phyloP scores from a whole-genome alignment of 2,888 invertebrate genomes.

The Eilema griseolum region DNA sequence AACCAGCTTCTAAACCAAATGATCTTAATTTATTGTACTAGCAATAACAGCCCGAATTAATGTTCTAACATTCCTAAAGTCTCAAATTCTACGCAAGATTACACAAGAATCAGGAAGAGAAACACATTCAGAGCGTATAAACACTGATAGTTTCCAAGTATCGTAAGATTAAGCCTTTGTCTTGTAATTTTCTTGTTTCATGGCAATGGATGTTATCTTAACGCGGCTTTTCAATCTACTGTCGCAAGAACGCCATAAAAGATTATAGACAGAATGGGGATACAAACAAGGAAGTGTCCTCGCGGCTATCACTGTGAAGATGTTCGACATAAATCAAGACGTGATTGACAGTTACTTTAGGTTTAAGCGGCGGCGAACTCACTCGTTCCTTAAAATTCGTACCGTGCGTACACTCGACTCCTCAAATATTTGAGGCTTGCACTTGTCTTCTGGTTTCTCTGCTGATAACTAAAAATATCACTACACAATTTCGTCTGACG shows the following conservation, averaged over 20 bases:
- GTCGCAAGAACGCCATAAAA: constrained; percentile 38
- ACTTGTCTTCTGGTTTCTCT: too few species aligned
- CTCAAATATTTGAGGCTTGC: too few species aligned
- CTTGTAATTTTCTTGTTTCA: constrained; percentile 33
- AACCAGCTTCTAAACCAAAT: background rate
- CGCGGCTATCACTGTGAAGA: too few species aligned
- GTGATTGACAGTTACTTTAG: background rate
- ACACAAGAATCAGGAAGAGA: background rate
- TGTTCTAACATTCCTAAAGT: background rate
- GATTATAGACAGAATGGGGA: constrained; percentile 27
- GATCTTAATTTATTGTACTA: background rate
- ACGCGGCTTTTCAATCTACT: constrained; percentile 28
- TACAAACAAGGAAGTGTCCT: too few species aligned
- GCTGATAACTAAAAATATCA: too few species aligned
- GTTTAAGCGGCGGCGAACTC: too few species aligned
- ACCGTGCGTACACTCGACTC: too few species aligned
- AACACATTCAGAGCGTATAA: background rate
- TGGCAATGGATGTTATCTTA: constrained; percentile 45
- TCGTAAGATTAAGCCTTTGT: constrained; percentile 20
- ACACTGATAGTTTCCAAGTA: constrained; percentile 2
- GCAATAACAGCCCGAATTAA: background rate
- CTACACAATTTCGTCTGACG: too few species aligned
- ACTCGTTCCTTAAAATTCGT: too few species aligned
- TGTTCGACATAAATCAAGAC: too few species aligned
- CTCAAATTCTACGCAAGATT: constrained; percentile 1